Base-by-base conservation (phyloP, 2,888 invertebrate species). In the Idaea dimidiata region DNA sequence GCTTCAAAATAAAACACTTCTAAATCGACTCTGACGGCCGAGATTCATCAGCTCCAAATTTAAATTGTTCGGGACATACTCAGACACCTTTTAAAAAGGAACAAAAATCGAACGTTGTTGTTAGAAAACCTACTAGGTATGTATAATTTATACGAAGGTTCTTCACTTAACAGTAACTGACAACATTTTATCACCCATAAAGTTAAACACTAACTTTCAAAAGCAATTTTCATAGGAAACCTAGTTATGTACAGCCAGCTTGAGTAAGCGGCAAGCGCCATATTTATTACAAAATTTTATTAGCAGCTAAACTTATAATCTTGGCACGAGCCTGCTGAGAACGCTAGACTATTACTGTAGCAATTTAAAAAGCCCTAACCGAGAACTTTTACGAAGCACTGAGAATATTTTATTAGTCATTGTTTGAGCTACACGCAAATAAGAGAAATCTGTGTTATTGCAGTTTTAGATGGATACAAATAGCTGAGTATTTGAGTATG, bases 361-460 rank as follows among this genome's bases (percentile, higher is more conserved):
- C 62, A 63, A 63, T 63, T 63, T 61, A 66, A 66, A 65, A 62
- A 63, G 62, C 54, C 62, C 59, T 33, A 60, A 60, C 58, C 63
- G 17, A 57, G 17, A 18, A 18, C 43, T 43, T 43, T 61, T 61
- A 60, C 17, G 59, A 54, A 62, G 65, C 43, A 43, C 43, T 43
- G 43, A 43, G 62, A 66, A 63, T 68, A 63, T 62, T 66, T 67
- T 69, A 71, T 68, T 64, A 62, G 63, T 67, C 62, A 68, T 69
- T 71, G 71, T 71, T 71, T 57, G 64, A 60, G 59, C 64, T 43
- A 43, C 43, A 43, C 43, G 43, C 43, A 43, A 43, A 43, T 43
- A n/a, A n/a, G 43, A 43, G 43, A 43, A 43, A 43, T 43, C 43
- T 43, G 3, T 5, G 43, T 43, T 43, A 43, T 43, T 43, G 43